Evolutionary conservation across 2,797 vertebrate species (phyloP), one percentile per base, ranked within the genome.

Genomic region (Sebastes cheni): DNA sequence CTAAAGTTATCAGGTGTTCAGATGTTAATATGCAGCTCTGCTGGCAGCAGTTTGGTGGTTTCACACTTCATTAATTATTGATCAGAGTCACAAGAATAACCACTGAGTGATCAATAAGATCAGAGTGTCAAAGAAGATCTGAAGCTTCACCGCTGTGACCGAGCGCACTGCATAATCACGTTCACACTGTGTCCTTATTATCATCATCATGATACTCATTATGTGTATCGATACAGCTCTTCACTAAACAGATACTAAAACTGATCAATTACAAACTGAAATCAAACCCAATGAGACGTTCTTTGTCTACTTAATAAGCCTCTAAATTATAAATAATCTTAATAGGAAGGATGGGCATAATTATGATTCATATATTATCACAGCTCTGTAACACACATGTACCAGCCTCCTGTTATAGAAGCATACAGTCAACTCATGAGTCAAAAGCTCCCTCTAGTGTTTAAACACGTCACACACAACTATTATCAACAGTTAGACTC

Each of bases 1-100:
- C 39, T 42, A 42, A 42, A 42, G 39, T 42, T 18, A 46, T 46
- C 42, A 46, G 42, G 16, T 46, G 42, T 46, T 46, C 16, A 46
- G 42, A 46, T 46, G 42, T 8, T 18, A 16, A 46, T 6, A 16
- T 0, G 42, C 42, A 18, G 50, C 18, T 72, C 29, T 58, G 67
- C 23, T 61, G 30, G 60, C 65, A 77, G 46, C 34, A n/a, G 29
- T 54, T 59, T 42, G 22, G 6, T 56, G 75, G 58, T 74, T 72
- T 82, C 79, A 67, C 34, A 2, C 14, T 46, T 77, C 81, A 82
- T 84, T 67, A 60, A 86, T 87, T 79, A 83, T 87, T 86, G 69
- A 89, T 86, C 61, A 42, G 70, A 42, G 70, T 52, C 50, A 77
- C 83, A 25, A 75, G 65, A 89, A 89, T 89, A 86, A 80, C 77